Evolutionary conservation across 1,140 invertebrate genomes (phyloP), one percentile per base, ranked within the genome.

Genomic region (Eciton burchellii): DNA sequence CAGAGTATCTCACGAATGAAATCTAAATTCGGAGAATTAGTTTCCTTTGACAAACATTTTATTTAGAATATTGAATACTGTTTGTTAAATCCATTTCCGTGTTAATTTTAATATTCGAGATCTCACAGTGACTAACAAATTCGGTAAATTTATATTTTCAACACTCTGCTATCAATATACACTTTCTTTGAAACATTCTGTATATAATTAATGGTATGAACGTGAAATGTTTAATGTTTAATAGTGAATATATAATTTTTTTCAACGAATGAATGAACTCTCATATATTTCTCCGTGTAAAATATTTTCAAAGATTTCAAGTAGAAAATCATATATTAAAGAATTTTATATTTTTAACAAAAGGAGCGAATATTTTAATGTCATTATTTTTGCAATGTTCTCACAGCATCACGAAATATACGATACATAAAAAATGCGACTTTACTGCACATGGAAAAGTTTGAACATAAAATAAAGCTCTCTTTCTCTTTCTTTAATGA

Each of bases 241-340:
- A 54, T 54, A 29, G 16, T 26, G 29, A 1, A 56, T 43, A 63
- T 54, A 9, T 79, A 56, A 68, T 79, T 57, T n/a, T 79, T 79
- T 79, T 79, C 24, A 79, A 77, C 49, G 62, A 77, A 66, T 29
- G 60, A 9, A 77, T 68, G 35, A 63, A 14, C 21, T 77, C 62
- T 14, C 11, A 41, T 43, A 66, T 43, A 66, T 77, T 68, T 29
- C 16, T 43, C 26, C 8, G 9, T 74, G 47, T 56, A 54, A 49
- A 77, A 35, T 63, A 77, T n/a, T 54, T 24, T 24, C 35, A 16
- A 54, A 41, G 19, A 35, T n/a, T 77, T n/a, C 3, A 63, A 74
- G 43, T 29, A 65, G 26, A 66, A 77, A n/a, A 19, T 11, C 41
- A 41, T n/a, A 24, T 66, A 1, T 66, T 54, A 19, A 2, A 1